Evolutionary conservation across 1,140 invertebrate genomes (phyloP).

Genomic region (Drosophila sulfurigaster): DNA sequence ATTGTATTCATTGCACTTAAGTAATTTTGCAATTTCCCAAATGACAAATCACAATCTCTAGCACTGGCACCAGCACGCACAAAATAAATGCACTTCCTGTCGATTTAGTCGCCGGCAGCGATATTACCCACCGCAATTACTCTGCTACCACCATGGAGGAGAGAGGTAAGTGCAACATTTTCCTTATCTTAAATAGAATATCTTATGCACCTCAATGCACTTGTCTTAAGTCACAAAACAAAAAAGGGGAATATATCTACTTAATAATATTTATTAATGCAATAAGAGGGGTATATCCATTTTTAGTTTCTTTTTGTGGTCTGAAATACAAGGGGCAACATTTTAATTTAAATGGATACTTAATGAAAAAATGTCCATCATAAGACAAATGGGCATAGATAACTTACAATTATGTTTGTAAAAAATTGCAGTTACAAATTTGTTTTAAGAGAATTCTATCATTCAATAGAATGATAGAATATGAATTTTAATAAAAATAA

Average conservation of each 20-base stretch:
- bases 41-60: constrained; percentile 51
- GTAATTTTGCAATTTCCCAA: constrained; percentile 47
- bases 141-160: constrained; percentile 72
- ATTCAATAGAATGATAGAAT: too few relatives aligned
- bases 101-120: constrained; percentile 79
- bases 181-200: background rate
- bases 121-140: constrained; percentile 82
- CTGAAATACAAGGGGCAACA: too few relatives aligned
- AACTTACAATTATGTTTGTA: too few relatives aligned
- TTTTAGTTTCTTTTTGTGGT: too few relatives aligned
- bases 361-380: too few relatives aligned
- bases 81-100: constrained; percentile 67
- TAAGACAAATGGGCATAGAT: too few relatives aligned
- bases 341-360: too few relatives aligned
- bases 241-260: background rate
- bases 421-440: too few relatives aligned
- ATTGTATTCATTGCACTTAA: constrained; percentile 59
- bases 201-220: constrained; percentile 17
- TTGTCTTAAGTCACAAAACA: constrained; percentile 10
- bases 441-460: too few relatives aligned
- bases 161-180: constrained; percentile 70
- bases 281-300: too few relatives aligned
- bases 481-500: too few relatives aligned
- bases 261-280: too few relatives aligned
- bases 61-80: constrained; percentile 81